Conservation (phyloP, 30 jellyfish, hydroid and myxozoan species). For the Cassiopea andromeda region DNA sequence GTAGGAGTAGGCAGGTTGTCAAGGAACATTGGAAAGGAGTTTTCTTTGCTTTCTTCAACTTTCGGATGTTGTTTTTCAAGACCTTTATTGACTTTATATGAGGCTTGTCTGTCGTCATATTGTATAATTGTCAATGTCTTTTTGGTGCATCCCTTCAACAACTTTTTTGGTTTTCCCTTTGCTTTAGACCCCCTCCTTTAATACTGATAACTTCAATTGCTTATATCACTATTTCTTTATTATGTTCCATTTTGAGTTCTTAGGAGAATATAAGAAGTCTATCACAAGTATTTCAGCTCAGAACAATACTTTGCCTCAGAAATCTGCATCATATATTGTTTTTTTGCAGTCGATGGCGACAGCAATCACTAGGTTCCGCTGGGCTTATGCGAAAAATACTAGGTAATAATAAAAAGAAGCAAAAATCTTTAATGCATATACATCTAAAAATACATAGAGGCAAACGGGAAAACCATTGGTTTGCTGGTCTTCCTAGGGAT, state of each 20-base stretch:
- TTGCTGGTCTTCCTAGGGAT: too few relatives aligned
- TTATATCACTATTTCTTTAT: not conserved
- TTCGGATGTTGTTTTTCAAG: not conserved
- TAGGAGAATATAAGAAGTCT: not conserved
- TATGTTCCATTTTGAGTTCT: not conserved
- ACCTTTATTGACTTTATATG: not conserved
- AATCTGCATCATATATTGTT: too few relatives aligned
- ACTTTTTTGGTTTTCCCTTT: not conserved
- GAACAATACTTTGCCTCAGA: too few relatives aligned
- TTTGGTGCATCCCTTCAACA: not conserved
- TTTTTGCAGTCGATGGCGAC: too few relatives aligned
- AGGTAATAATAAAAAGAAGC: too few relatives aligned
- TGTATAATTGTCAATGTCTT: slow-evolving; percentile 4
- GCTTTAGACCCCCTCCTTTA: not conserved
- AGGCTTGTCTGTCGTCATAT: not conserved
- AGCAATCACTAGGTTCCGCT: too few relatives aligned
- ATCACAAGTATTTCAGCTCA: not conserved
- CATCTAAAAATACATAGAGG: too few relatives aligned
- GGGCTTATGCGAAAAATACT: too few relatives aligned
- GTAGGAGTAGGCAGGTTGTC: not conserved
- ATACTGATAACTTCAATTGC: not conserved
- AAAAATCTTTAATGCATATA: too few relatives aligned
- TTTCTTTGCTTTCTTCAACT: not conserved
- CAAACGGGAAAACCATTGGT: too few relatives aligned
- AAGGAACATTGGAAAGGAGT: not conserved